Percentiles rank a stretch among this genome's conserved stretches.
Conservation (phyloP, 30 jellyfish, hydroid and myxozoan genomes). For the Turritopsis dohrnii region DNA sequence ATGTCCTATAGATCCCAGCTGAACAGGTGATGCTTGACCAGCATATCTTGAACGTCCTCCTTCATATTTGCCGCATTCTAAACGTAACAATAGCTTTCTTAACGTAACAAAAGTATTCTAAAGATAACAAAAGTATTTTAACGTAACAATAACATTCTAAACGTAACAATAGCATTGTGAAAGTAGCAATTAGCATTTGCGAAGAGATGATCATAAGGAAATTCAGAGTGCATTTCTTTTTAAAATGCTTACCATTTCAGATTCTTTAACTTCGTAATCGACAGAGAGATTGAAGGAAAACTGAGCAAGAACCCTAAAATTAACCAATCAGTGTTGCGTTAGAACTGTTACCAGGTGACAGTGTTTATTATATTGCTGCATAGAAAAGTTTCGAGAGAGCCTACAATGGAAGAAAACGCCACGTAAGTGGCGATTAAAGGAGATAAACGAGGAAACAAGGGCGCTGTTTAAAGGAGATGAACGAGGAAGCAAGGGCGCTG, state of each 20-base stretch:
- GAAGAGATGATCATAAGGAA: background rate
- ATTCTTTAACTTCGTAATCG: conserved; percentile 62
- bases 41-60: conserved; percentile 96
- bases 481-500: background rate
- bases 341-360: background rate
- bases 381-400: background rate
- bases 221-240: background rate
- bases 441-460: background rate
- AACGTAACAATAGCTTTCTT: conserved; percentile 27
- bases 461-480: background rate
- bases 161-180: background rate
- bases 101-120: conserved; percentile 41
- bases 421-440: too few species aligned
- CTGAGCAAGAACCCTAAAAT: conserved; percentile 66
- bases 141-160: conserved; percentile 27
- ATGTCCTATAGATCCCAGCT: conserved; percentile 81
- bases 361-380: background rate
- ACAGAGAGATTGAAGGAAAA: conserved; percentile 81
- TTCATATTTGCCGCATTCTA: conserved; percentile 71
- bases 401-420: background rate
- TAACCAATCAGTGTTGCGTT: background rate
- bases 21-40: conserved; percentile 88
- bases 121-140: background rate
- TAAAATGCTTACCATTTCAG: conserved; percentile 42
- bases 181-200: background rate